Conservation (phyloP, 2,888 invertebrate genomes). For the Eilema caniola region DNA sequence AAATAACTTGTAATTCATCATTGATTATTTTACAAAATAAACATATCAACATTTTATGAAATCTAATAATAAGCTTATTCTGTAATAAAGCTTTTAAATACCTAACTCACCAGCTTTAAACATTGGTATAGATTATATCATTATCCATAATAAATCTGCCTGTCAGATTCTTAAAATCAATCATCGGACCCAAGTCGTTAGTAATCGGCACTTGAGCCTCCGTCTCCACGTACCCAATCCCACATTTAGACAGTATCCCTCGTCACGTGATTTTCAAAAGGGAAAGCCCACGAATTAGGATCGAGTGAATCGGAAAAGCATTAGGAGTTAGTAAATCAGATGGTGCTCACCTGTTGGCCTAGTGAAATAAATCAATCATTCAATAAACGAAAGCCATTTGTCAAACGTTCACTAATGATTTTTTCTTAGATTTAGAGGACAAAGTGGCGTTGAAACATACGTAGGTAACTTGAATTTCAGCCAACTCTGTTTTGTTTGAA, state of each 20-base stretch:
- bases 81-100: not conserved
- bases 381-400: constrained; percentile 80
- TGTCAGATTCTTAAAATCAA: constrained; percentile 65
- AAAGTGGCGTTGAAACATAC: not conserved
- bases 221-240: constrained; percentile 65
- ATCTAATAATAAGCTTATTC: constrained; percentile 25
- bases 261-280: constrained; percentile 80
- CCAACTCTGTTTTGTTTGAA: not conserved
- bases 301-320: constrained; percentile 75
- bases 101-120: not conserved
- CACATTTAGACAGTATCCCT: constrained; percentile 62
- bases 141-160: constrained; percentile 61
- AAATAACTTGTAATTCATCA: no score
- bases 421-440: constrained; percentile 7
- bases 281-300: constrained; percentile 76
- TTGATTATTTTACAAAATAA: no score
- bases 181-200: constrained; percentile 67
- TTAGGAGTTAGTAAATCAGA: constrained; percentile 82
- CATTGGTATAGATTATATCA: constrained; percentile 24
- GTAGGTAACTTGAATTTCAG: not conserved
- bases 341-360: constrained; percentile 77
- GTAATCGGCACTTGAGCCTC: constrained; percentile 59
- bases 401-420: constrained; percentile 61
- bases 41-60: not conserved
- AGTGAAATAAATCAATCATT: constrained; percentile 82